Evolutionary conservation across 2,888 invertebrate genomes (phyloP), one percentile per base, ranked within the genome.

Genomic region (Laspeyria flexula): DNA sequence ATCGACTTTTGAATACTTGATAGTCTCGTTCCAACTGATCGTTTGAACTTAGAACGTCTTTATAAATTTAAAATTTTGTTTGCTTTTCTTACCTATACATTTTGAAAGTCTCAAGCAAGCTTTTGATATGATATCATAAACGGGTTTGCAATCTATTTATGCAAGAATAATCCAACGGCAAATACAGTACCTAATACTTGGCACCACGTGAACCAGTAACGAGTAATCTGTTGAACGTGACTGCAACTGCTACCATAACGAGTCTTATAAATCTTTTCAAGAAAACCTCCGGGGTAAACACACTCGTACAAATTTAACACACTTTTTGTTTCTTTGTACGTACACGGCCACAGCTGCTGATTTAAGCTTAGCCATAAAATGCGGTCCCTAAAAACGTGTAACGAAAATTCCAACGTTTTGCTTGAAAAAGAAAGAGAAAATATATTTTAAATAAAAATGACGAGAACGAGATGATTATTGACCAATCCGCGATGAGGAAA

Each of bases 181-280:
- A 33, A 33, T 33, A 33, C 15, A 15, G 13, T n/a, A n/a, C 33
- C 15, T 13, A 15, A 33, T 33, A 33, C 33, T 33, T 10, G 13
- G 15, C 6, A 15, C 15, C 34, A 12, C n/a, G 34, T 18, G 18
- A n/a, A 18, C 11, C 21, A 27, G 40, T 29, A 40, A 16, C 29
- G 16, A 29, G 27, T 40, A 40, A 40, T 40, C 27, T 29, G 29
- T 29, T 7, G 46, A 21, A 46, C 49, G 49, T 43, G 48, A 33
- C 42, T 29, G 30, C 30, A 41, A 44, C 30, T 21, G 27, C 11
- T 43, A 30, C 29, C 21, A 55, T 50, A 54, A 47, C 54, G 35
- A 63, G 52, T 16, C 25, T 42, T 11, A 43, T 61, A 60, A 60
- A 45, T 64, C 35, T 64, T 50, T 47, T 40, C 15, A 18, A 30